phyloP scores from a whole-genome alignment of 2,888 invertebrate genomes.

The Metalampra italica region DNA sequence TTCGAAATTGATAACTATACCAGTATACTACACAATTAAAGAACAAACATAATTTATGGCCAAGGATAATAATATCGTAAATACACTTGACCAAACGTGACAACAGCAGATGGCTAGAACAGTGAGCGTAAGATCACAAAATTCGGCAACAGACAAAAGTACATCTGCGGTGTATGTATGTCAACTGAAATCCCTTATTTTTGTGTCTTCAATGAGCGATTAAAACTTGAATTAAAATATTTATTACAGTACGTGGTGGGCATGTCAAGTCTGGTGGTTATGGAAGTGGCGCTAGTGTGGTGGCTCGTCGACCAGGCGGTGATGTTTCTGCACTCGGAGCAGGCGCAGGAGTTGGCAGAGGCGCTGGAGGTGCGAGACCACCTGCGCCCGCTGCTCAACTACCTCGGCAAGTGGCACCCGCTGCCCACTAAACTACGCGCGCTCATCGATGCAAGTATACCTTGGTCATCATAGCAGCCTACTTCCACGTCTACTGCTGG shows the following conservation, averaged over 20 bases:
- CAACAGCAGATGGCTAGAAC: no score
- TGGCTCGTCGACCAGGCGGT: slow-evolving; percentile 33
- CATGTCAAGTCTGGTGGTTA: slow-evolving; percentile 23
- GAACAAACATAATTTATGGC: no score
- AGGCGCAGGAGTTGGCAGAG: slow-evolving; percentile 17
- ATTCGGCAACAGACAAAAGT: no score
- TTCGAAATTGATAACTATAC: neutral
- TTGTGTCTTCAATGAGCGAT: no score
- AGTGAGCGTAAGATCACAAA: no score
- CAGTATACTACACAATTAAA: no score
- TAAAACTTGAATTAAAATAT: no score
- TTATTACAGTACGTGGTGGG: slow-evolving; percentile 30
- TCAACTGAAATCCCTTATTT: no score
- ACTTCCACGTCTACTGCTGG: neutral
- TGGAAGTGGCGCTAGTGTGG: slow-evolving; percentile 24
- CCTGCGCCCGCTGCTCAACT: slow-evolving; percentile 32
- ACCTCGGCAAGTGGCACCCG: slow-evolving; percentile 34
- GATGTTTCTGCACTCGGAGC: slow-evolving; percentile 22
- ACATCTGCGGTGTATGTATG: no score
- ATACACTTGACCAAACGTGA: no score
- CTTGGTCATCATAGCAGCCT: no score
- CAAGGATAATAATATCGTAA: no score
- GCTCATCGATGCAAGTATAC: slow-evolving; percentile 30
- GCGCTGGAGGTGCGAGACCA: slow-evolving; percentile 32
- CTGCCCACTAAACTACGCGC: slow-evolving; percentile 30